These are phyloP conservation scores for Azorinus chamasolen DNA, from an alignment of 2,888 invertebrate genomes.

Conservation along the genomic window DNA sequence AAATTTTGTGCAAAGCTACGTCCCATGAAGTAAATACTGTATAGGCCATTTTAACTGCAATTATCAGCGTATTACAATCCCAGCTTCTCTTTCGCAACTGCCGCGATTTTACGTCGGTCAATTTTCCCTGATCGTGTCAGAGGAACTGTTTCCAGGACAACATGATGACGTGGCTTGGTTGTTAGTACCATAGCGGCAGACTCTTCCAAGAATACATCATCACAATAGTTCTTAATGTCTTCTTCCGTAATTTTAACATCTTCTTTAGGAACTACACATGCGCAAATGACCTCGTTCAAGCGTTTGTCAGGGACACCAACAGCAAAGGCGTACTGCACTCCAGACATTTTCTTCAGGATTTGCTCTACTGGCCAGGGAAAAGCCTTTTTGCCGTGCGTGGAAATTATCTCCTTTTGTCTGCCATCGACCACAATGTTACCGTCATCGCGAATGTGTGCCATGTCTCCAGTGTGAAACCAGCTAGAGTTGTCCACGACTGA, in stretches of 20 bases:
- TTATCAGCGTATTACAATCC: slow-evolving; percentile 12
- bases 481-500: slow-evolving; percentile 23
- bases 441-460: slow-evolving; percentile 41
- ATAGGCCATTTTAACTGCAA: too few species aligned
- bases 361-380: slow-evolving; percentile 54
- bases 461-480: slow-evolving; percentile 57
- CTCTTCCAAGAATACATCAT: slow-evolving; percentile 34
- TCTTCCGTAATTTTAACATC: slow-evolving; percentile 11
- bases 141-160: slow-evolving; percentile 43
- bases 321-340: slow-evolving; percentile 33
- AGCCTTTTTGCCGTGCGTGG: slow-evolving; percentile 36
- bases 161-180: slow-evolving; percentile 37
- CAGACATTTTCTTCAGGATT: slow-evolving; percentile 29
- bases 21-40: too few species aligned
- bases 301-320: slow-evolving; percentile 58
- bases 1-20: too few species aligned
- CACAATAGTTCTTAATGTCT: slow-evolving; percentile 42
- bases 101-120: slow-evolving; percentile 30
- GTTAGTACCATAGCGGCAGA: slow-evolving; percentile 27
- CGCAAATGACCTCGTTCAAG: slow-evolving; percentile 51
- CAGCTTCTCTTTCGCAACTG: slow-evolving; percentile 28
- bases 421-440: slow-evolving; percentile 52
- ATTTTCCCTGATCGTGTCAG: slow-evolving; percentile 46
- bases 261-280: slow-evolving; percentile 44
- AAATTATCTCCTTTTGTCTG: slow-evolving; percentile 42